Percentiles rank a stretch among this genome's conserved stretches.
These are phyloP conservation scores for Parasteatoda lunata DNA, from an alignment of 2,888 invertebrate genomes.

Conservation along the genomic window DNA sequence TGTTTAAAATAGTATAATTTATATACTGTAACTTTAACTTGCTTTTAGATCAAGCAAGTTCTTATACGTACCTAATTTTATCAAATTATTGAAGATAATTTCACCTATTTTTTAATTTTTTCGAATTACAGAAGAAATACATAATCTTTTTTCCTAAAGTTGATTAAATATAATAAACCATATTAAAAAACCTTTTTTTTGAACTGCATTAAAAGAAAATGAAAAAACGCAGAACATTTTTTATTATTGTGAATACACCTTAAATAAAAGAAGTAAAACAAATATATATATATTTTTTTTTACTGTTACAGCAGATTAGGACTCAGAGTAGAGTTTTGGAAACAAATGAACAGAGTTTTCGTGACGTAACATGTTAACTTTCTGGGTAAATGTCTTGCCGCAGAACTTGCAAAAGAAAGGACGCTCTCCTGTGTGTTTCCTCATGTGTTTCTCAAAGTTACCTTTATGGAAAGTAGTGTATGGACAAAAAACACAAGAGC, in stretches of 20 bases:
- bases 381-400: slow-evolving; percentile 20
- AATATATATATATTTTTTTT: too few relatives aligned
- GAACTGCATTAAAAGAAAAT: too few relatives aligned
- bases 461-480: slow-evolving; percentile 10
- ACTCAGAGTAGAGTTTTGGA: too few relatives aligned
- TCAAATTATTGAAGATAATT: background rate
- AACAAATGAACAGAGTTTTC: background rate
- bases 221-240: too few relatives aligned
- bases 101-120: background rate
- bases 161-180: background rate
- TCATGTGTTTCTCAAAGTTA: slow-evolving; percentile 19
- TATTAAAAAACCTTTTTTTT: too few relatives aligned
- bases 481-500: slow-evolving; percentile 13
- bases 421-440: slow-evolving; percentile 30
- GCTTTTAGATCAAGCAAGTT: too few relatives aligned
- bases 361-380: slow-evolving; percentile 18
- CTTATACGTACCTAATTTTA: too few relatives aligned
- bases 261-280: too few relatives aligned
- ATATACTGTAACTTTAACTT: too few relatives aligned
- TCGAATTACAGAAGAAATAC: background rate
- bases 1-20: too few relatives aligned
- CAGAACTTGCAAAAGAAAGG: slow-evolving; percentile 36
- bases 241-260: too few relatives aligned
- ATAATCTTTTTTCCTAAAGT: background rate
- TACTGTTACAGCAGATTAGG: too few relatives aligned